These are phyloP conservation scores for Mythimna ferrago DNA, from an alignment of 2,888 invertebrate genomes.

Conservation along the genomic window DNA sequence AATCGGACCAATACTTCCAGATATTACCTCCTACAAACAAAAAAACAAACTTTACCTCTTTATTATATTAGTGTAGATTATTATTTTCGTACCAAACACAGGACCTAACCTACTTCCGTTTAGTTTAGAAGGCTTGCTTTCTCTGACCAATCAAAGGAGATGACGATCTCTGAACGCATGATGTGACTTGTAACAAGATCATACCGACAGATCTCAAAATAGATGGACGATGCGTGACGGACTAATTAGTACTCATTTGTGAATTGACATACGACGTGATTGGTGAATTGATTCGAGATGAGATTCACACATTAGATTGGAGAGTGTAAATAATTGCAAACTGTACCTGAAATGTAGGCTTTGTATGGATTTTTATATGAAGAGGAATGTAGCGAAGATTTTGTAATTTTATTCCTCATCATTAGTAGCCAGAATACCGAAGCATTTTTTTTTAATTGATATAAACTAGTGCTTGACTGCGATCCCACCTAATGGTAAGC, in stretches of 20 bases:
- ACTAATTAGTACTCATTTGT: conserved; percentile 51
- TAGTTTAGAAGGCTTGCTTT: conserved; percentile 29
- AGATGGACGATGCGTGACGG: conserved; percentile 41
- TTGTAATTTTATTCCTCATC: no score
- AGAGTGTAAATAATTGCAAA: not conserved
- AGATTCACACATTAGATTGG: conserved; percentile 29
- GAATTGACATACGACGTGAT: conserved; percentile 38
- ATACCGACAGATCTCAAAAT: conserved; percentile 55
- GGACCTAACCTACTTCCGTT: not conserved
- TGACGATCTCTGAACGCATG: conserved; percentile 44
- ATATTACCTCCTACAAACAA: no score
- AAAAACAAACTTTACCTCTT: no score
- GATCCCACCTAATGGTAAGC: no score
- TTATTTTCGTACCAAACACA: not conserved
- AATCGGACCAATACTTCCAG: no score
- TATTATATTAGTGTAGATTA: no score
- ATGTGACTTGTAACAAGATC: conserved; percentile 52
- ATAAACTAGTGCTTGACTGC: no score
- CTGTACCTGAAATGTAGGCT: not conserved
- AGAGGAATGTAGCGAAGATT: no score
- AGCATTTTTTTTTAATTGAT: no score
- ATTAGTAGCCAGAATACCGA: no score
- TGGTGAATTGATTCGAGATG: conserved; percentile 13
- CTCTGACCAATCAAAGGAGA: conserved; percentile 42
- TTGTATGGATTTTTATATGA: not conserved